Conservation (phyloP, 2,113 vertebrate species). For the Sitta europaea region DNA sequence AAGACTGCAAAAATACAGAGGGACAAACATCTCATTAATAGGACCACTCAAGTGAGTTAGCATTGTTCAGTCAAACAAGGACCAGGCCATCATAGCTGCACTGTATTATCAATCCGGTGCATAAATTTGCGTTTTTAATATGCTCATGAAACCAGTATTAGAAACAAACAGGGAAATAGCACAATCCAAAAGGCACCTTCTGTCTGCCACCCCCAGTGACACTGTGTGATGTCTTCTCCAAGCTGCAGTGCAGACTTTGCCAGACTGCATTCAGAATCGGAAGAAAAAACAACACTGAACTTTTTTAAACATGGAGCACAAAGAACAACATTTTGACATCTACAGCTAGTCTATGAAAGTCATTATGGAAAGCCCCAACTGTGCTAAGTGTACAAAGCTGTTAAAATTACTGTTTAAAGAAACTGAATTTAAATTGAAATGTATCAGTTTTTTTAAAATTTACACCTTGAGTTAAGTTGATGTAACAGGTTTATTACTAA, state of each 20-base stretch:
- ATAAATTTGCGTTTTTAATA: neutral
- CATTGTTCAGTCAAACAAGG: neutral
- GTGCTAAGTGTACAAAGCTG: conserved; percentile 36
- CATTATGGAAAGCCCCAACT: conserved; percentile 44
- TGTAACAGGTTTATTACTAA: conserved; percentile 33
- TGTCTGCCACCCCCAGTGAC: conserved; percentile 15
- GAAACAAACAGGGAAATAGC: neutral
- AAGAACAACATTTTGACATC: conserved; percentile 60
- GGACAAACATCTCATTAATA: neutral
- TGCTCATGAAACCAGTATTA: neutral
- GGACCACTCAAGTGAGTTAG: neutral
- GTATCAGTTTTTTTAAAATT: conserved; percentile 31
- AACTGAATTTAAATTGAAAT: conserved; percentile 51
- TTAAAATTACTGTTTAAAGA: conserved; percentile 4
- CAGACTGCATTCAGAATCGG: neutral
- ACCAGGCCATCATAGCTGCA: neutral
- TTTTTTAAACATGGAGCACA: neutral
- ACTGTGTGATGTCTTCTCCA: neutral
- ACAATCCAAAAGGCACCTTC: conserved; percentile 21
- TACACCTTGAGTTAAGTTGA: neutral
- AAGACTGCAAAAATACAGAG: neutral
- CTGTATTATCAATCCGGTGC: neutral
- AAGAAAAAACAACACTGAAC: conserved; percentile 13
- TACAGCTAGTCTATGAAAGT: conserved; percentile 18
- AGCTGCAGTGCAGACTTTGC: conserved; percentile 19